phyloP scores from a whole-genome alignment of 2,797 vertebrate genomes.

The Ficedula albicollis region DNA sequence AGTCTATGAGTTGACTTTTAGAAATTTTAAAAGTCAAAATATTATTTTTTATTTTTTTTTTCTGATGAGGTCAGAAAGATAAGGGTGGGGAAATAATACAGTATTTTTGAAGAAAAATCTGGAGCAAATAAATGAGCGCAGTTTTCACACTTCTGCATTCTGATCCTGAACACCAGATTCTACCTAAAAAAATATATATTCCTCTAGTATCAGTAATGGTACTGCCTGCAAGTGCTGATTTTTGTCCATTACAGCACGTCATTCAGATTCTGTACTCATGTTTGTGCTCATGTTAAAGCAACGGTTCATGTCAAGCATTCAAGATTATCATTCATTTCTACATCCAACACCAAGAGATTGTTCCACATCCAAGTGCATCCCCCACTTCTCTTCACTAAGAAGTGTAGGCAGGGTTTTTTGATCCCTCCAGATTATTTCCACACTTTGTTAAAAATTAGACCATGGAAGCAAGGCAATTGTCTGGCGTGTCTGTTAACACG shows the following conservation, averaged over 20 bases:
- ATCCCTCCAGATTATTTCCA: neutral
- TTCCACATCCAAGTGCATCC: neutral
- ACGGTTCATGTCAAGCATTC: neutral
- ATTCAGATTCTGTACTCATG: neutral
- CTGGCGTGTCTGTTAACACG: too few species aligned
- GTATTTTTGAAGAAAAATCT: neutral
- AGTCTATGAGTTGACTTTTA: neutral
- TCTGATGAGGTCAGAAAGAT: neutral
- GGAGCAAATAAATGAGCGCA: neutral
- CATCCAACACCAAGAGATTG: neutral
- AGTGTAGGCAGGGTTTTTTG: rapidly evolving
- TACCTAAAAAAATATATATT: neutral
- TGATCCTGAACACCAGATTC: neutral
- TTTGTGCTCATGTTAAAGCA: neutral
- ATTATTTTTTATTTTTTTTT: neutral
- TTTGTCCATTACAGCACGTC: neutral
- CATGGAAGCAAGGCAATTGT: neutral
- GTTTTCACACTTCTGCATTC: neutral
- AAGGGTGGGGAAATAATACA: neutral
- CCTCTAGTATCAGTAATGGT: neutral
- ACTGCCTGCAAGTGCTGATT: neutral
- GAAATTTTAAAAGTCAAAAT: neutral
- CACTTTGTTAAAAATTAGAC: neutral
- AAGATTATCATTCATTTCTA: neutral
- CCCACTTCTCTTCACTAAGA: neutral